phyloP scores from a whole-genome alignment of 2,888 invertebrate genomes.

The Drosophila ezoana region DNA sequence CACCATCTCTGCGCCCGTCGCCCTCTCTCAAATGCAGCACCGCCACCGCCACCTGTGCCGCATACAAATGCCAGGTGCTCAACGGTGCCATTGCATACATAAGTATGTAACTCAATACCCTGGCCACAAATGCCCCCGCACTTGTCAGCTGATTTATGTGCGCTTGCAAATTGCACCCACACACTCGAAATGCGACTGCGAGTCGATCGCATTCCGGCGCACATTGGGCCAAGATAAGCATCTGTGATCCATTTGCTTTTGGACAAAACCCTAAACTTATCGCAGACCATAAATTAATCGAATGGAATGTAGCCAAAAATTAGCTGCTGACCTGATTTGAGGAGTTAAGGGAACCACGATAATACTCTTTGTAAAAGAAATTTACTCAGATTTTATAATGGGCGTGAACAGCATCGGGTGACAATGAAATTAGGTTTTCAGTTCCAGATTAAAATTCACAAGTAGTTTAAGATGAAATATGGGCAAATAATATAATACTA shows the following conservation, averaged over 20 bases:
- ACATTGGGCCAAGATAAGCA: slow-evolving; percentile 52
- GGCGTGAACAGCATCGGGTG: too few species aligned
- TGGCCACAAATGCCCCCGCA: slow-evolving; percentile 70
- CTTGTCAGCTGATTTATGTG: slow-evolving; percentile 76
- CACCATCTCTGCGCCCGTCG: slow-evolving; percentile 6
- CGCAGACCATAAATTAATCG: background rate
- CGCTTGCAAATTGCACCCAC: slow-evolving; percentile 78
- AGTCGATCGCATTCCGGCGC: slow-evolving; percentile 70
- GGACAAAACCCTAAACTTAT: slow-evolving; percentile 13
- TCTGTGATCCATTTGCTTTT: slow-evolving; percentile 10
- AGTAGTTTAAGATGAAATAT: too few species aligned
- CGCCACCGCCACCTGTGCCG: slow-evolving; percentile 47
- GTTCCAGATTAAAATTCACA: too few species aligned
- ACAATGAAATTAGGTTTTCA: too few species aligned
- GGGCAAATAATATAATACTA: too few species aligned
- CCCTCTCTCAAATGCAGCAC: slow-evolving; percentile 4
- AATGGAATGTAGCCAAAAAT: slow-evolving; percentile 11
- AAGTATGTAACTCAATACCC: slow-evolving; percentile 72
- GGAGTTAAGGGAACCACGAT: too few species aligned
- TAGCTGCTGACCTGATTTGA: background rate
- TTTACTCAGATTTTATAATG: background rate
- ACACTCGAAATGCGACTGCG: slow-evolving; percentile 54
- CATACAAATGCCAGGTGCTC: slow-evolving; percentile 48
- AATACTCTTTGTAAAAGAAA: too few species aligned
- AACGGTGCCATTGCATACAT: slow-evolving; percentile 45